Evolutionary conservation across 2,888 invertebrate species (phyloP).

Genomic region (Pachliopta kotzebuea): DNA sequence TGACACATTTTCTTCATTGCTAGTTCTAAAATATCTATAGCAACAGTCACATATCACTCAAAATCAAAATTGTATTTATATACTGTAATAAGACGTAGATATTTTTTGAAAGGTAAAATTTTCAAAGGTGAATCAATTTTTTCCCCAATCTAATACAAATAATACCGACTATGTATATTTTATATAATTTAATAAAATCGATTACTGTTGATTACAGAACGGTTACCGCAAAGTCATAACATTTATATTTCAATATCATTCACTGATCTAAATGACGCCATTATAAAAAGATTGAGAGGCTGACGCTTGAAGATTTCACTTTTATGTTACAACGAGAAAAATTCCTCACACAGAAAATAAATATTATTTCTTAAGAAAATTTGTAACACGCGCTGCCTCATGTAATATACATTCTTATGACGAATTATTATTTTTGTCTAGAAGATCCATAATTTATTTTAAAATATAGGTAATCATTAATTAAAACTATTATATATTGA

Average conservation of each 20-base stretch:
- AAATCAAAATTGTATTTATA: no score
- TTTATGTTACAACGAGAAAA: background rate
- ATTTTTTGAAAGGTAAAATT: no score
- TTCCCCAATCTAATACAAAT: no score
- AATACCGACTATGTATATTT: background rate
- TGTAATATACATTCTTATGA: no score
- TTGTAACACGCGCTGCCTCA: background rate
- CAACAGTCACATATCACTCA: no score
- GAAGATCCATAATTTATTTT: background rate
- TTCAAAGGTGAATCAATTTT: no score
- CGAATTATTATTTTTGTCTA: background rate
- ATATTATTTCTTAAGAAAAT: background rate
- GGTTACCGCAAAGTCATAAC: background rate
- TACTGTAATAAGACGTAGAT: no score
- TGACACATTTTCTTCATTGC: no score
- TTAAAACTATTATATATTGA: no score
- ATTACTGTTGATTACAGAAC: background rate
- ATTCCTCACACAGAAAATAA: no score
- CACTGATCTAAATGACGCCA: slow-evolving; percentile 1
- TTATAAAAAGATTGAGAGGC: background rate
- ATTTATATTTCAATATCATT: background rate
- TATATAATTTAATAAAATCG: background rate
- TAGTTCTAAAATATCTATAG: no score
- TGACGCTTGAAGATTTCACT: slow-evolving; percentile 1
- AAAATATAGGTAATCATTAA: no score